Evolutionary conservation across 2,888 invertebrate species (phyloP).

Genomic region (Dinocampus coccinellae): DNA sequence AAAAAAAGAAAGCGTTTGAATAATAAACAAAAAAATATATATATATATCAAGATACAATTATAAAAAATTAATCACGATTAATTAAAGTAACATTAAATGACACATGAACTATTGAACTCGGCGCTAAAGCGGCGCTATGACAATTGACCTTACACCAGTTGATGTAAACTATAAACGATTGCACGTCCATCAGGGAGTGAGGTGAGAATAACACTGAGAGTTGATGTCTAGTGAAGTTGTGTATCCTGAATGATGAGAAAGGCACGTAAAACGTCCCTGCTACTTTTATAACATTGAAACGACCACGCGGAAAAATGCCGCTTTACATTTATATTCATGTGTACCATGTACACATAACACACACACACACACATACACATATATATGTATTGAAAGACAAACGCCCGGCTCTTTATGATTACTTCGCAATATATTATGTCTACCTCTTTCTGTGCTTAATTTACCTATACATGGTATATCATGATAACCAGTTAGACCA

Average conservation of each 20-base stretch:
- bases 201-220: slow-evolving; percentile 62
- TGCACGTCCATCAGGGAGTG: slow-evolving; percentile 61
- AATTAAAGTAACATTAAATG: not conserved
- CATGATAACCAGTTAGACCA: not conserved
- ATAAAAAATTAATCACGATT: slow-evolving; percentile 9
- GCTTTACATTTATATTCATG: not conserved
- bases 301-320: slow-evolving; percentile 15
- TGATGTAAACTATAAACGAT: slow-evolving; percentile 39
- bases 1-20: no score
- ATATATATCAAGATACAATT: not conserved
- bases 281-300: slow-evolving; percentile 47
- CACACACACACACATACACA: no score
- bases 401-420: slow-evolving; percentile 13
- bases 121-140: not conserved
- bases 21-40: not conserved
- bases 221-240: slow-evolving; percentile 34
- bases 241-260: slow-evolving; percentile 55
- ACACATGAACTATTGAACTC: slow-evolving; percentile 6
- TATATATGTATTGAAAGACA: not conserved
- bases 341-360: no score
- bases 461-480: not conserved
- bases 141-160: slow-evolving; percentile 22
- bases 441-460: not conserved
- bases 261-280: slow-evolving; percentile 63
- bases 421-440: slow-evolving; percentile 2